phyloP scores from a whole-genome alignment of 2,113 vertebrate genomes.

The Hemiprocne comata region DNA sequence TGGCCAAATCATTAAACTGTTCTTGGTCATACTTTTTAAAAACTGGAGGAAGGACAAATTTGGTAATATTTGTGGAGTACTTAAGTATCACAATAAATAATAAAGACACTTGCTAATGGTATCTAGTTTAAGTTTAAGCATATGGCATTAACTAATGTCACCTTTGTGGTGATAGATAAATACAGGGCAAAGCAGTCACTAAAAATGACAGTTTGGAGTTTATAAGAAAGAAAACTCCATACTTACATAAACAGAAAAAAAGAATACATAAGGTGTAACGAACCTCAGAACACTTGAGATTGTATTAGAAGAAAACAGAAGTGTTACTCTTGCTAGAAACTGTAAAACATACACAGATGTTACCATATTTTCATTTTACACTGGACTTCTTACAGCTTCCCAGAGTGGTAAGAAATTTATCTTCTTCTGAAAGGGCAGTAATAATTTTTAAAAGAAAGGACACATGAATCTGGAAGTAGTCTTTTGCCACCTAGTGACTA shows the following conservation, averaged over 20 bases:
- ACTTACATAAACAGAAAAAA: neutral
- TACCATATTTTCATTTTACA: neutral
- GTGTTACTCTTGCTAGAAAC: neutral
- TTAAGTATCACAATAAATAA: neutral
- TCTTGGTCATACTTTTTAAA: neutral
- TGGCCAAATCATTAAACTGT: neutral
- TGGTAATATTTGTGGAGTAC: neutral
- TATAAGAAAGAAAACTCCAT: neutral
- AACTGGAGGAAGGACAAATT: neutral
- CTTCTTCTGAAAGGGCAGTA: neutral
- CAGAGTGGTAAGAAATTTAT: neutral
- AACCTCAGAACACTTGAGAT: neutral
- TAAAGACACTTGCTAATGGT: neutral
- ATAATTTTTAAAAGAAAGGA: neutral
- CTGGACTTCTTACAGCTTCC: neutral
- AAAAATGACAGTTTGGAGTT: neutral
- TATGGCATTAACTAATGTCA: neutral
- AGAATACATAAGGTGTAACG: neutral
- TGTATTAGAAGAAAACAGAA: neutral
- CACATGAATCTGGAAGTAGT: neutral
- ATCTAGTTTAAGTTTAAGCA: neutral
- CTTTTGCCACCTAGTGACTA: constrained; percentile 61
- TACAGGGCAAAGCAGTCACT: neutral
- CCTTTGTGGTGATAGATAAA: neutral
- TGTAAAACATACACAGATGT: neutral